Base-by-base conservation (phyloP, 2,797 vertebrate genomes). In the Podarcis siculus region DNA sequence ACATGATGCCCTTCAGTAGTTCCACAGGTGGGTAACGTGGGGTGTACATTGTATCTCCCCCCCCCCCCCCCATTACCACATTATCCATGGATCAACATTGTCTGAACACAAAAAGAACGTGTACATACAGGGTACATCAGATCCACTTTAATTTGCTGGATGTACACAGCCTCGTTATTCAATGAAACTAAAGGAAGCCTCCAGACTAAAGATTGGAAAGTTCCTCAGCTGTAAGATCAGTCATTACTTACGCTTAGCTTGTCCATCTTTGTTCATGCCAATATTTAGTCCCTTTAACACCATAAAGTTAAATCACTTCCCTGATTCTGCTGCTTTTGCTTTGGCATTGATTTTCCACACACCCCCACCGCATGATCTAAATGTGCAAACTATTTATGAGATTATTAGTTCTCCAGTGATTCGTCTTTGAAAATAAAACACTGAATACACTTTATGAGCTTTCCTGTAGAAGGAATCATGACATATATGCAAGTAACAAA, bases 351-450 rank as follows among this genome's bases (percentile, higher is more conserved):
- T 49, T 91, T 12, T 0, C 45, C 45, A 45, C 45, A 13, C 49
- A 13, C 49, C 49, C 2, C 86, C 32, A 83, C n/a, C 83, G 2
- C 2, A 78, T 72, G 78, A 73, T 1, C 3, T 75, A n/a, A 37
- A 23, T 61, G 55, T 73, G 55, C 79, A 87, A 87, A 64, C 21
- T 49, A 25, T 3, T 39, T 79, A 55, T 55, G 30, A 79, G 77
- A 55, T 79, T 8, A 67, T 9, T 13, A 32, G 87, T 86, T 39
- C 27, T 92, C 69, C 66, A 81, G 75, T 82, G 49, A 17, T 67
- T 82, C 21, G 39, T 58, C 27, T 45, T 66, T 30, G 91, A 78
- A 87, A 89, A 82, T 19, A 69, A 66, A 82, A 88, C 30, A 87
- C 21, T 5, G 61, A 71, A 75, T 27, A 88, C 80, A 84, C 85